Evolutionary conservation across 2,888 invertebrate species (phyloP).

Genomic region (Spodoptera picta): DNA sequence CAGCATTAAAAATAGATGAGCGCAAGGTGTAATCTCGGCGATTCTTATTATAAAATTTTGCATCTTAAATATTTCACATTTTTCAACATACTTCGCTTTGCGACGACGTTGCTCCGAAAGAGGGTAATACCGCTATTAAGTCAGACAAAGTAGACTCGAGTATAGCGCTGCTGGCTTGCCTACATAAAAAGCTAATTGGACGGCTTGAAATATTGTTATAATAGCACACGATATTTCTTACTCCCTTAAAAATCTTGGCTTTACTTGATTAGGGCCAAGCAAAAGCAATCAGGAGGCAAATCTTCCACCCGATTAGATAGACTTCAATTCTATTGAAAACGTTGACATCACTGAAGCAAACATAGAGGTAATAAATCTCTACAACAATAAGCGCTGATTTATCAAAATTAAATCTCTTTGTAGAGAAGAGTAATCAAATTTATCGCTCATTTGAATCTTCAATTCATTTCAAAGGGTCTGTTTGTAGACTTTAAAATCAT

Average conservation of each 20-base stretch:
- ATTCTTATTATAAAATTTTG: constrained; percentile 86
- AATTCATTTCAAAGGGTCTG: constrained; percentile 79
- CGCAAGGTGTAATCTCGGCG: constrained; percentile 86
- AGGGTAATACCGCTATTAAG: constrained; percentile 76
- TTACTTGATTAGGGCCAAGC: constrained; percentile 27
- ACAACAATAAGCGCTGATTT: constrained; percentile 85
- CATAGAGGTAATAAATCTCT: constrained; percentile 79
- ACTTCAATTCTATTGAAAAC: constrained; percentile 60
- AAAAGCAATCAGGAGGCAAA: constrained; percentile 16
- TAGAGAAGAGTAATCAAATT: constrained; percentile 84
- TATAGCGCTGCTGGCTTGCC: constrained; percentile 59
- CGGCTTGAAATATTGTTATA: constrained; percentile 58
- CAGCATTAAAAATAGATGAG: constrained; percentile 85
- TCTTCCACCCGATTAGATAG: constrained; percentile 41
- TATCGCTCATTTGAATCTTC: constrained; percentile 85
- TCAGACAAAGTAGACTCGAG: constrained; percentile 71
- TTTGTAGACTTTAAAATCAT: constrained; percentile 63
- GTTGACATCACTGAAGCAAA: constrained; percentile 66
- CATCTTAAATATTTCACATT: constrained; percentile 84
- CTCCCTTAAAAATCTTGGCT: constrained; percentile 37
- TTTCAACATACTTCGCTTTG: constrained; percentile 77
- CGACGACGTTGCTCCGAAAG: constrained; percentile 64
- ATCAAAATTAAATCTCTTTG: constrained; percentile 88
- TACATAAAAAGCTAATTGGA: constrained; percentile 63
- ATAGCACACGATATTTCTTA: constrained; percentile 53